Evolutionary conservation across 2,113 vertebrate species (phyloP).

Genomic region (Chloropsis hardwickii): DNA sequence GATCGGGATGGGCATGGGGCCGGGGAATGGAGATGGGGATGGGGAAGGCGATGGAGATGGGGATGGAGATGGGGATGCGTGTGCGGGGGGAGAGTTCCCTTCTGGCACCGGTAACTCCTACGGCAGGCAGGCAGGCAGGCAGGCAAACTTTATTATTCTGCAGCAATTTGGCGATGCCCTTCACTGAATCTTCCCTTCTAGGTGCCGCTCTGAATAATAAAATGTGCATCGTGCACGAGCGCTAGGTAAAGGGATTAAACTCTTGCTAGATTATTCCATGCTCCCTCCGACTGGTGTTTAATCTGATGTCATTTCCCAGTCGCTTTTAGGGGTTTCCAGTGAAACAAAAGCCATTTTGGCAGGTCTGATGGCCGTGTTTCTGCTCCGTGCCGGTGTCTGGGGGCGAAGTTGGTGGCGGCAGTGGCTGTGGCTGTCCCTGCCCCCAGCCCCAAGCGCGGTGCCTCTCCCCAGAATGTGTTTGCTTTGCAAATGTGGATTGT

Average conservation of each 20-base stretch:
- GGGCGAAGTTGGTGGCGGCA: background rate
- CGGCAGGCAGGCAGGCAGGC: background rate
- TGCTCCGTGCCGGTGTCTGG: background rate
- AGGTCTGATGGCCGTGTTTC: background rate
- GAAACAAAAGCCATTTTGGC: background rate
- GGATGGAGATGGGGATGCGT: background rate
- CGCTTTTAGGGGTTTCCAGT: background rate
- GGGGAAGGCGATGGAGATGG: background rate
- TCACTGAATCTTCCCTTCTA: background rate
- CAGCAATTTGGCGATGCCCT: constrained; percentile 26
- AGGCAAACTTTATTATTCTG: constrained; percentile 65
- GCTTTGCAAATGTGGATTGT: background rate
- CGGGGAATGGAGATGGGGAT: background rate
- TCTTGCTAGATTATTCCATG: constrained; percentile 59
- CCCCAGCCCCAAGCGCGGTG: background rate
- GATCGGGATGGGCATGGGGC: background rate
- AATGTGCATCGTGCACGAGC: background rate
- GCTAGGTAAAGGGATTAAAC: constrained; percentile 56
- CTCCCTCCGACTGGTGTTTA: constrained; percentile 30
- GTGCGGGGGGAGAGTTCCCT: background rate
- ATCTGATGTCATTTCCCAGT: constrained; percentile 35
- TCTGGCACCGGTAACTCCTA: background rate
- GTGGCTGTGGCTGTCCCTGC: background rate
- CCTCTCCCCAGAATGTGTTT: background rate
- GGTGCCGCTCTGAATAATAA: background rate